Percentiles rank a stretch among this genome's conserved stretches.
Evolutionary conservation across 2,797 vertebrate genomes (phyloP).

Genomic region (Manis javanica): DNA sequence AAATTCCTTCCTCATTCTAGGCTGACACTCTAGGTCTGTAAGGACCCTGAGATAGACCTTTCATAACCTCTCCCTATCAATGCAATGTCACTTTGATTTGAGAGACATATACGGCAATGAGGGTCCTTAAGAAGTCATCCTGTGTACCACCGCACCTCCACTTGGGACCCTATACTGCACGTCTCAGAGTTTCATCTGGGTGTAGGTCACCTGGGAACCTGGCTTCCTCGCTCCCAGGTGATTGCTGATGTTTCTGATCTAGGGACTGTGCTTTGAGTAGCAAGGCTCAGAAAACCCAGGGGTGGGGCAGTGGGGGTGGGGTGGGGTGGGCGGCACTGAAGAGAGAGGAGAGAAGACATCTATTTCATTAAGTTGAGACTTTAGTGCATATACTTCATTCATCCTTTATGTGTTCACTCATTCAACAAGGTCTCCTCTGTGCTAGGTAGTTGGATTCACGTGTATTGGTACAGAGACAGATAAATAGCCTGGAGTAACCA

Average conservation of each 20-base stretch:
- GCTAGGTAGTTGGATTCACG: background rate
- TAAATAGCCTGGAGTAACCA: background rate
- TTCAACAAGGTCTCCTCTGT: background rate
- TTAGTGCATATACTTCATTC: background rate
- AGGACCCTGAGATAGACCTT: background rate
- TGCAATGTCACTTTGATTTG: background rate
- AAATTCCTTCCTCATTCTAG: background rate
- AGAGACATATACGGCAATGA: background rate
- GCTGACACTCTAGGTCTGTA: background rate
- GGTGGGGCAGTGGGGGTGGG: accelerated
- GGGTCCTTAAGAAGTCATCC: background rate
- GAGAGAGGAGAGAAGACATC: background rate
- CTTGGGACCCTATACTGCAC: background rate
- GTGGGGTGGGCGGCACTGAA: no score
- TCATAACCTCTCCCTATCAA: no score
- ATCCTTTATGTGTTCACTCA: background rate
- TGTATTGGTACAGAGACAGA: background rate
- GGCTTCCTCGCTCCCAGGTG: background rate
- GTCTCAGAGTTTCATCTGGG: background rate
- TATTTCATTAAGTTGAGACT: background rate
- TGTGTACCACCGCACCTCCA: background rate
- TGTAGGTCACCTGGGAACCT: background rate
- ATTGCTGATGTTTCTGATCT: background rate
- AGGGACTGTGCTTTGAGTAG: background rate
- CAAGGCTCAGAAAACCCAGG: background rate